A percentile compares a stretch with the other conserved stretches of the same genome.
Evolutionary conservation across 2,888 invertebrate genomes (phyloP).

Genomic region (Gymnosoma rotundatum): DNA sequence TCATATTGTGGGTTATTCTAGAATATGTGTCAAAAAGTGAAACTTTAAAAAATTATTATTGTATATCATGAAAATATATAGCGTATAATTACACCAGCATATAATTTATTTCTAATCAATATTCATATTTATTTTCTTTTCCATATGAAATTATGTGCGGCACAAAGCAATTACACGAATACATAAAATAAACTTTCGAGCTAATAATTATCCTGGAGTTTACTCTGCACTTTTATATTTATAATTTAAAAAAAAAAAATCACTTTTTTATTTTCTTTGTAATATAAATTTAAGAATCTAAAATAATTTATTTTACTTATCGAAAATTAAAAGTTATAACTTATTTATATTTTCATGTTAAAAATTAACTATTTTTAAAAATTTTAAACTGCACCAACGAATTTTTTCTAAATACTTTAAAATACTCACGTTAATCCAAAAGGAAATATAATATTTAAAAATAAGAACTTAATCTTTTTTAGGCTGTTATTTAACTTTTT

Average conservation of each 20-base stretch:
- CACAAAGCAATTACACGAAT: no score
- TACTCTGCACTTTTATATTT: neutral
- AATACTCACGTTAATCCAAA: neutral
- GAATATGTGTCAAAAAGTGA: no score
- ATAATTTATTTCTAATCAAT: no score
- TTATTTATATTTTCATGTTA: neutral
- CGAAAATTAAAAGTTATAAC: no score
- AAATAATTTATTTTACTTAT: neutral
- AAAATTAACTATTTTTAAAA: conserved; percentile 2
- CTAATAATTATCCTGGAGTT: neutral
- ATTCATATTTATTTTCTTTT: no score
- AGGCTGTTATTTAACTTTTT: neutral
- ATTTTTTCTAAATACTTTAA: conserved; percentile 18
- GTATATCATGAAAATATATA: no score
- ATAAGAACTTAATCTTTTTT: neutral
- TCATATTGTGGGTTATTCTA: no score
- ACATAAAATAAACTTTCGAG: no score
- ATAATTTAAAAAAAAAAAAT: conserved; percentile 13
- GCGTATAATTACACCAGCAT: no score
- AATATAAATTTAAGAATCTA: neutral
- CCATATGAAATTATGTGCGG: no score
- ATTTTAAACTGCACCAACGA: conserved; percentile 50
- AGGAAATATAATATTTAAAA: neutral
- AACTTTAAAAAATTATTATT: no score
- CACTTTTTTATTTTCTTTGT: no score